Percentiles rank a stretch among this genome's conserved stretches.
phyloP scores from a whole-genome alignment of 2,797 vertebrate genomes.

The Parauchenoglanis ngamensis region DNA sequence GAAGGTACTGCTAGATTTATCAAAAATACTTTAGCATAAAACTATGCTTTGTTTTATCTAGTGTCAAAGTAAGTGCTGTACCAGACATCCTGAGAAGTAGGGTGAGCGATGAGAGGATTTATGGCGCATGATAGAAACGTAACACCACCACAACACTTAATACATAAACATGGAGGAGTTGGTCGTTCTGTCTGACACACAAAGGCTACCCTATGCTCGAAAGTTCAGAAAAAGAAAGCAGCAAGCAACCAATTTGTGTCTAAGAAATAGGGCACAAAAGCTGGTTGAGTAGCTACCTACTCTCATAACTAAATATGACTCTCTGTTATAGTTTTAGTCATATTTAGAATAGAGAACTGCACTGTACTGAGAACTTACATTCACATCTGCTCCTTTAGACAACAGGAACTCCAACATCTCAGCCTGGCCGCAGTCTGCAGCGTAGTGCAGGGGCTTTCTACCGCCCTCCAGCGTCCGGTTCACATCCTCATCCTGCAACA shows the following conservation, averaged over 20 bases:
- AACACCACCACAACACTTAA: neutral
- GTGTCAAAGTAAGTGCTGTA: neutral
- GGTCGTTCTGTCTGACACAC: neutral
- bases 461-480: slow-evolving; percentile 87
- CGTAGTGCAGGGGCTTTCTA: slow-evolving; percentile 91
- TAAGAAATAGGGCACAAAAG: neutral
- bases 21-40: neutral
- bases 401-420: slow-evolving; percentile 89
- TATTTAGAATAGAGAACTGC: neutral
- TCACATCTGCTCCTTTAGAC: slow-evolving; percentile 90
- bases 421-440: slow-evolving; percentile 88
- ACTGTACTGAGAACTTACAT: slow-evolving; percentile 71
- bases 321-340: neutral
- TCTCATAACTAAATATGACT: neutral
- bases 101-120: neutral
- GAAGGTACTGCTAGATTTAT: neutral
- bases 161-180: neutral
- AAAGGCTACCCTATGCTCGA: too few relatives aligned
- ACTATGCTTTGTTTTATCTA: neutral
- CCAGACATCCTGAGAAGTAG: neutral
- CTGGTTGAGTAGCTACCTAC: neutral
- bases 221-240: neutral
- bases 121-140: neutral
- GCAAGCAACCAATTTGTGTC: neutral
- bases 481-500: slow-evolving; percentile 84